phyloP scores from a whole-genome alignment of 2,797 vertebrate genomes.

The Notamacropus eugenii region DNA sequence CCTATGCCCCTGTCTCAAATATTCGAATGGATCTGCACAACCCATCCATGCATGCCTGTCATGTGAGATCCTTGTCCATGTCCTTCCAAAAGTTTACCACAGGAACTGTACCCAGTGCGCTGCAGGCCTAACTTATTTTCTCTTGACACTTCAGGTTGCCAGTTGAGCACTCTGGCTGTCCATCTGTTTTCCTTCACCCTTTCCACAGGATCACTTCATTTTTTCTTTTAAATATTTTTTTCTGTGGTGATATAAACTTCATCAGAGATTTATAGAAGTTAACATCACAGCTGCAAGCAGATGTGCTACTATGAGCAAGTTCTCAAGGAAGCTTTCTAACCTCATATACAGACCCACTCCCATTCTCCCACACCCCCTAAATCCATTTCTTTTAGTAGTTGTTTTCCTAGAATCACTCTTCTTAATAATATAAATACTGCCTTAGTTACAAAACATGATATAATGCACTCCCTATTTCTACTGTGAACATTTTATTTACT shows the following conservation, averaged over 20 bases:
- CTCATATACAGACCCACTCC: not conserved
- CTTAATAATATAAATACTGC: not conserved
- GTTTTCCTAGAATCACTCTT: not conserved
- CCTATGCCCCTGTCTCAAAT: not conserved
- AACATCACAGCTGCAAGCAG: not conserved
- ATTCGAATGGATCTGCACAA: not conserved
- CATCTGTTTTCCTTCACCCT: not conserved
- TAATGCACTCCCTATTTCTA: not conserved
- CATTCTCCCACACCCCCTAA: not conserved
- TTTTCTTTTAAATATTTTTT: not conserved
- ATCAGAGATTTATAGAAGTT: not conserved
- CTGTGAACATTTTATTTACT: not conserved
- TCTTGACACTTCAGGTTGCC: not conserved
- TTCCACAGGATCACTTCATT: conserved; percentile 27
- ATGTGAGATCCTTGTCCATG: not conserved
- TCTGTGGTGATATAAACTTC: not conserved
- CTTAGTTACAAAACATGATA: conserved; percentile 5
- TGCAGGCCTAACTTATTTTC: not conserved
- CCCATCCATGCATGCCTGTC: not conserved
- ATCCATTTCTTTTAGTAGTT: not conserved
- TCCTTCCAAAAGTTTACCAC: not conserved
- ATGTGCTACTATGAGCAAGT: not conserved
- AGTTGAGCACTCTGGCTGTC: not conserved
- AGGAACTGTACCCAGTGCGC: not conserved
- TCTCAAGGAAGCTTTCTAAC: not conserved